Base-by-base conservation (phyloP, 2,797 vertebrate genomes). In the Enteromius mattozi region DNA sequence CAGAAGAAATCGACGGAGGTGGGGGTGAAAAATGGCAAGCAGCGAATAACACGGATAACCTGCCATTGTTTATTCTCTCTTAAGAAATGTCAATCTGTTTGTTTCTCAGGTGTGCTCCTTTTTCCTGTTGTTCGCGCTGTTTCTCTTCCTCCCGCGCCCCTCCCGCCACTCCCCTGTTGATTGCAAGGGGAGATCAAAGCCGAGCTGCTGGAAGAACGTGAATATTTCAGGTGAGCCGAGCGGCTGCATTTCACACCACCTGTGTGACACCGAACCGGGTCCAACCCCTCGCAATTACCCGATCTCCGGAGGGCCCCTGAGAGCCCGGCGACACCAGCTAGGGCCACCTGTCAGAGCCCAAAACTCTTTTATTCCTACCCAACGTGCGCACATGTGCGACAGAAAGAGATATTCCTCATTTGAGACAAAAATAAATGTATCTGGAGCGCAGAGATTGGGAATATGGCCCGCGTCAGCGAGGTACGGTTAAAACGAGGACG, bases 11-110 rank as follows among this genome's bases (percentile, higher is more conserved):
- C 89, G 74, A 89, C 56, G 84, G 82, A 89, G 88, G n/a, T 88
- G 86, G 87, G 91, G 83, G 77, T 45, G 66, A 79, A 74, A 75
- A 80, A 81, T 83, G 71, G 40, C 83, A 17, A 87, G 66, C 88
- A 24, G 85, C 56, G 88, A 69, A 88, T 88, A 90, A 87, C 92
- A 80, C 87, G 80, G 90, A 91, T 92, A 93, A 93, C 92, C 94
- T 91, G 92, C 93, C 45, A 94, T 94, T 94, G 94, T 95, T 95
- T 95, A 95, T 95, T 95, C 94, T 94, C 94, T 95, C 94, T 95
- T 93, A 94, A 95, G 94, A 95, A 94, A 95, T 92, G 93, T 95
- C 95, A 94, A 93, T 94, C 94, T 95, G 94, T 92, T 94, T 84
- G n/a, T 90, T 94, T 78, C 95, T 95, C 95, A 95, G 94, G 94